Evolutionary conservation across 2,888 invertebrate species (phyloP).

Genomic region (Stramonita haemastoma): DNA sequence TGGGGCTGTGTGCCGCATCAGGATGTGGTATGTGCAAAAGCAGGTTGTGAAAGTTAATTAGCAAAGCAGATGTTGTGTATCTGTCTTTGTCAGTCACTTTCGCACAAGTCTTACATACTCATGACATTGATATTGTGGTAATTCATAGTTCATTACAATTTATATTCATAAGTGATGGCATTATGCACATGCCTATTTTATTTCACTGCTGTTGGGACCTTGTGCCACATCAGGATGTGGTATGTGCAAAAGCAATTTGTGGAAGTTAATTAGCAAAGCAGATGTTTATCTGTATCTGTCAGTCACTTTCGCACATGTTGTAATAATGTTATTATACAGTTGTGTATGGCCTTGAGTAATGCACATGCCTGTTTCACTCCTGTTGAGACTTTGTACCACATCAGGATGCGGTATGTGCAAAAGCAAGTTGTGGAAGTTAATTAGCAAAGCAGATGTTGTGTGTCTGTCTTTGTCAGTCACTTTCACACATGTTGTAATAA

Average conservation of each 20-base stretch:
- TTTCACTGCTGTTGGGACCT: neutral
- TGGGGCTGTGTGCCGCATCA: too few species aligned
- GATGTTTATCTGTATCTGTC: neutral
- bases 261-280: slow-evolving; percentile 28
- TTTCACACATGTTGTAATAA: neutral
- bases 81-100: too few species aligned
- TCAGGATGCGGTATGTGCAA: neutral
- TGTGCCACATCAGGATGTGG: neutral
- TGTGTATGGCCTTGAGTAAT: too few species aligned
- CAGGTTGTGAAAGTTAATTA: neutral
- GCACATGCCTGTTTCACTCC: too few species aligned
- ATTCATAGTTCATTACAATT: too few species aligned
- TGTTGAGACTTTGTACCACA: too few species aligned
- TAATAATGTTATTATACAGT: too few species aligned
- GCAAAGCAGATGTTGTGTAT: too few species aligned
- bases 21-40: neutral
- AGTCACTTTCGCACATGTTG: slow-evolving; percentile 21
- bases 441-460: neutral
- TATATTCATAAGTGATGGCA: neutral
- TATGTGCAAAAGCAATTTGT: slow-evolving; percentile 12
- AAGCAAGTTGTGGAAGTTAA: too few species aligned
- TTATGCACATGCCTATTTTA: neutral
- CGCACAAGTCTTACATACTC: neutral
- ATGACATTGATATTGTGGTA: too few species aligned
- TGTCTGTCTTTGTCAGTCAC: neutral